Conservation (phyloP, 2,888 invertebrate genomes). For the Nudaria mundana region DNA sequence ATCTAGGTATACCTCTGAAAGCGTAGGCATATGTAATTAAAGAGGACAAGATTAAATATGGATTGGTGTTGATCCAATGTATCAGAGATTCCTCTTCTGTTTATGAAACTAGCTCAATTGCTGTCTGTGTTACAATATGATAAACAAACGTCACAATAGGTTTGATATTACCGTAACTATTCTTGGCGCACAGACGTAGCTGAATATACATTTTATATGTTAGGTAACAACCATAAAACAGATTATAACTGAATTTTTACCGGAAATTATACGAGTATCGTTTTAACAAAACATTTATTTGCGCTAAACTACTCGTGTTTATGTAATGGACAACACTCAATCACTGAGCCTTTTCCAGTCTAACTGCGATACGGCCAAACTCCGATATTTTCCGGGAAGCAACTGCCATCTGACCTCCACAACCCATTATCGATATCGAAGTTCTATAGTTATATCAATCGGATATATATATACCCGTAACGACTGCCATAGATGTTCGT, state of each 20-base stretch:
- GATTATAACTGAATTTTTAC: conserved; percentile 47
- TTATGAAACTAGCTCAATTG: neutral
- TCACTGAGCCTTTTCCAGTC: no score
- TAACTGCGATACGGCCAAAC: no score
- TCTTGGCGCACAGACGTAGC: conserved; percentile 43
- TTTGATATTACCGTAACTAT: conserved; percentile 40
- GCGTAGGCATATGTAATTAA: no score
- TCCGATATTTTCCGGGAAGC: no score
- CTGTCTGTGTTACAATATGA: conserved; percentile 2
- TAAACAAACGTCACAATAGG: conserved; percentile 40
- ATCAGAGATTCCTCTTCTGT: conserved; percentile 5
- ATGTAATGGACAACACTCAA: no score
- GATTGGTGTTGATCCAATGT: neutral
- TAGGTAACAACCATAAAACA: conserved; percentile 51
- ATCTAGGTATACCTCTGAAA: no score
- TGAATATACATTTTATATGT: conserved; percentile 47
- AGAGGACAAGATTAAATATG: no score
- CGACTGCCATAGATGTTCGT: no score
- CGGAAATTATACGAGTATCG: conserved; percentile 48
- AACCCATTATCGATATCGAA: no score
- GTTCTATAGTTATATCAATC: no score
- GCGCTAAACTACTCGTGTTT: conserved; percentile 40
- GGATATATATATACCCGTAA: no score
- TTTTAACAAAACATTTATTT: conserved; percentile 54
- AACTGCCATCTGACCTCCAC: no score